Base-by-base conservation (phyloP, 2,113 vertebrate species). In the Etheostoma cragini region DNA sequence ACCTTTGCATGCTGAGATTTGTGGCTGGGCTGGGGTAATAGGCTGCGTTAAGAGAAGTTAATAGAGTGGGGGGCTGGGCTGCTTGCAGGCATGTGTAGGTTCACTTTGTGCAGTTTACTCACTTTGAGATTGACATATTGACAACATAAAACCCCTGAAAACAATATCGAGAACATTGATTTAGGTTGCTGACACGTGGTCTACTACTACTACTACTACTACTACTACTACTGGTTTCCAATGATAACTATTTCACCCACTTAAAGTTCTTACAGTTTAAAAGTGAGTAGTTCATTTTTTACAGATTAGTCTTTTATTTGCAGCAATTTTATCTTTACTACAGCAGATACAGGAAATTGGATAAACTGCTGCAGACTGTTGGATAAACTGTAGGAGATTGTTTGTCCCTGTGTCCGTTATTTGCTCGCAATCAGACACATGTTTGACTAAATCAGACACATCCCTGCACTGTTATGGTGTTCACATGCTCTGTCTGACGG, bases 1-100 rank as follows among this genome's bases (percentile, higher is more conserved):
- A 81, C 82, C 72, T 78, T 80, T 83, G 78, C 83, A 84, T 87
- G 24, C 66, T 38, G 70, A 89, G 85, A 88, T 92, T 88, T 88
- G 91, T 83, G 92, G 62, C 73, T 84, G 76, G 85, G 47, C 33
- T 6, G 3, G 45, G 30, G 47, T 79, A 92, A 88, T 80, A 72
- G 66, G 42, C 75, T 78, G 54, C 12, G 10, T 65, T 78, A 15
- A 69, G 53, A 64, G 72, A 24, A 58, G 66, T 85, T 76, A 85
- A 88, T 56, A 83, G 62, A 42, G 80, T 62, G 19, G 87, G 85
- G 88, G 87, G 84, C 54, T 83, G 87, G 75, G 83, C 74, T 0
- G 21, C 26, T 56, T 46, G 73, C 24, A 81, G 57, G 68, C 63
- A 56, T 84, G 78, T 64, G 68, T 38, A 53, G 52, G 52, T 76